phyloP scores from a whole-genome alignment of 2,888 invertebrate species.

The Sphaeridia pumilis region DNA sequence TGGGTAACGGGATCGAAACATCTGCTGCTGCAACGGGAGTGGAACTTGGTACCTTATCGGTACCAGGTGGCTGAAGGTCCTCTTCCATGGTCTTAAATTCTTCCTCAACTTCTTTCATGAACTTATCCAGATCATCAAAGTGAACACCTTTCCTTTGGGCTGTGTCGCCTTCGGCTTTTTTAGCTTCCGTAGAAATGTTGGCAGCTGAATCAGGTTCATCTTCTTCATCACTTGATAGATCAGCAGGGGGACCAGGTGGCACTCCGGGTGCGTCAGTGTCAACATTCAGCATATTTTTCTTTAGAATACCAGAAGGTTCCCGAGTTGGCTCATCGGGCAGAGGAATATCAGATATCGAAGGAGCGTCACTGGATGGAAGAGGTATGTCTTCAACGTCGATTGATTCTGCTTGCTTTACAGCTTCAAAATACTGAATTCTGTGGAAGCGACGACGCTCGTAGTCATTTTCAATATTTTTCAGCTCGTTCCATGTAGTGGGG shows the following conservation, averaged over 20 bases:
- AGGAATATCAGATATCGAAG: slow-evolving; percentile 26
- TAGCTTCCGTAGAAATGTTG: slow-evolving; percentile 35
- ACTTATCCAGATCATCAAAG: slow-evolving; percentile 80
- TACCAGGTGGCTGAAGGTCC: slow-evolving; percentile 32
- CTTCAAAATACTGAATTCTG: slow-evolving; percentile 84
- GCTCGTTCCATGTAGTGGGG: slow-evolving; percentile 80
- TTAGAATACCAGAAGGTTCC: slow-evolving; percentile 49
- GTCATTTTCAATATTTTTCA: slow-evolving; percentile 80
- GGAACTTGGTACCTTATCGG: slow-evolving; percentile 15
- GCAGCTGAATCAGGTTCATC: slow-evolving; percentile 39
- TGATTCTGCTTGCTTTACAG: slow-evolving; percentile 87
- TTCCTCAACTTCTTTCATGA: slow-evolving; percentile 79
- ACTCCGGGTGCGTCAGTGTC: slow-evolving; percentile 59
- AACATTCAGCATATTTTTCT: slow-evolving; percentile 53
- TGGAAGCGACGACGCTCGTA: slow-evolving; percentile 80
- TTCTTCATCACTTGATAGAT: slow-evolving; percentile 47
- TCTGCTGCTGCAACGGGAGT: slow-evolving; percentile 39
- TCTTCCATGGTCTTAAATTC: slow-evolving; percentile 63
- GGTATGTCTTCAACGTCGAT: slow-evolving; percentile 92
- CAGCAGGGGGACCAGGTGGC: slow-evolving; percentile 71
- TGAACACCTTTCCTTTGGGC: slow-evolving; percentile 54
- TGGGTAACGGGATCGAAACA: slow-evolving; percentile 44
- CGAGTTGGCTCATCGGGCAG: slow-evolving; percentile 47
- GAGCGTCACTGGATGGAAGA: slow-evolving; percentile 50
- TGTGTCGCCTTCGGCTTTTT: slow-evolving; percentile 32